Percentiles rank a stretch among this genome's conserved stretches.
These are phyloP conservation scores for Halesus radiatus DNA, from an alignment of 1,140 invertebrate species.

Conservation along the genomic window DNA sequence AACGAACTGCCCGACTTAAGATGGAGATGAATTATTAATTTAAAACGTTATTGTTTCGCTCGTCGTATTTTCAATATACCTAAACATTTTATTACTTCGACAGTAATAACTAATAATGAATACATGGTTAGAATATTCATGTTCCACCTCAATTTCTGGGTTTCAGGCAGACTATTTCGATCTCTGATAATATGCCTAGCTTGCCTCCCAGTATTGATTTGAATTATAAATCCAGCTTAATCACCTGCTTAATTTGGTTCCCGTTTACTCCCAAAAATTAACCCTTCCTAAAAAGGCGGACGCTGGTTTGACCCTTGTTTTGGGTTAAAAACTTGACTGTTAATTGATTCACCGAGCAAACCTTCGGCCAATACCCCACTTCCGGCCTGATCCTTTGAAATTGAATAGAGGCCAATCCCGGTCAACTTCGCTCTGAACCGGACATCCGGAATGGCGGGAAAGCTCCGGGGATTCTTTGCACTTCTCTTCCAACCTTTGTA, in stretches of 20 bases:
- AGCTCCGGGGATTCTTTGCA: slow-evolving; percentile 41
- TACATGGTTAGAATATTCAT: no score
- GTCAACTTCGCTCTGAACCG: slow-evolving; percentile 39
- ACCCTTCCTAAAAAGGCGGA: not conserved
- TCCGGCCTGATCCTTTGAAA: slow-evolving; percentile 51
- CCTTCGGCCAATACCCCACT: slow-evolving; percentile 39
- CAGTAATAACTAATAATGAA: no score
- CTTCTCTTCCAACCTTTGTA: slow-evolving; percentile 39
- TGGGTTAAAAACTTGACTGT: slow-evolving; percentile 36
- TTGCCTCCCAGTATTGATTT: no score
- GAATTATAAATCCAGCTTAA: not conserved
- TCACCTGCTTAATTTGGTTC: not conserved
- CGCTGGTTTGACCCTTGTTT: slow-evolving; percentile 18
- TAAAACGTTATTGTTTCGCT: no score
- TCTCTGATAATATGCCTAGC: no score
- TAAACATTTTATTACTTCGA: no score
- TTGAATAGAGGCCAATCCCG: slow-evolving; percentile 53
- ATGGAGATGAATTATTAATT: no score
- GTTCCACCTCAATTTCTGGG: no score
- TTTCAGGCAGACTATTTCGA: no score
- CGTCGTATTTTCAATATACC: no score
- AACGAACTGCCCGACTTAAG: no score
- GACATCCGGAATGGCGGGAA: slow-evolving; percentile 48
- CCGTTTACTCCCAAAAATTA: slow-evolving; percentile 1
- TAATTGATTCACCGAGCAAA: slow-evolving; percentile 50